A percentile compares a stretch with the other conserved stretches of the same genome.
Conservation (phyloP, 2,113 vertebrate genomes). For the Turnix velox region DNA sequence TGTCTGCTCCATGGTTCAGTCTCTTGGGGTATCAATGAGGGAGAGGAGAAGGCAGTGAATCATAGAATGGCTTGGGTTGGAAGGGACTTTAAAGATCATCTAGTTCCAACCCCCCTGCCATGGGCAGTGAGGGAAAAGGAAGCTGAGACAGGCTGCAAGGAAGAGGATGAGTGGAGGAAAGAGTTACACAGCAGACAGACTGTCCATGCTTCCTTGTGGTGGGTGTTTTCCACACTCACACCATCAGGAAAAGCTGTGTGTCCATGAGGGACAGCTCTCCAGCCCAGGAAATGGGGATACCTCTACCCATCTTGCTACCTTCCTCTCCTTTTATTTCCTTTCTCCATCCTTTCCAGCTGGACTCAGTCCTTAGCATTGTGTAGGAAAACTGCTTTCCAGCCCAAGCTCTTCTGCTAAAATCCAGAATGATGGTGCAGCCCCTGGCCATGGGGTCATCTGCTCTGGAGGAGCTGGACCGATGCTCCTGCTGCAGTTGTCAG, state of each 20-base stretch:
- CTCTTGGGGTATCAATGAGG: fast-evolving
- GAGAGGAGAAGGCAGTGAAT: no score
- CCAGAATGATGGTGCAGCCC: not conserved
- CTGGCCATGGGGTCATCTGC: not conserved
- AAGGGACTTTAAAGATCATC: no score
- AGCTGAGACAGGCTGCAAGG: not conserved
- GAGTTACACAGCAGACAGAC: not conserved
- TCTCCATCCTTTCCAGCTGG: not conserved
- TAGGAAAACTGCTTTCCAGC: not conserved
- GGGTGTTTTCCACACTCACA: not conserved
- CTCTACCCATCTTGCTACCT: not conserved
- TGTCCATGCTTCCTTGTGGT: fast-evolving
- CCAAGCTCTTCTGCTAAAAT: not conserved
- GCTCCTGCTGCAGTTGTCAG: not conserved
- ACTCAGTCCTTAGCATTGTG: fast-evolving
- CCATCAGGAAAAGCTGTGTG: not conserved
- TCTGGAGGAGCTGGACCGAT: not conserved
- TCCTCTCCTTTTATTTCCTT: not conserved
- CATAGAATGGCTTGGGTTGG: no score
- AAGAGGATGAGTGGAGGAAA: not conserved
- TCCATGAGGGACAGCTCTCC: not conserved
- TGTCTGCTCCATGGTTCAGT: fast-evolving
- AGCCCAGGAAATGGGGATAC: not conserved
- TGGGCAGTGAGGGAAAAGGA: not conserved
- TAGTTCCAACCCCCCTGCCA: no score